These are phyloP conservation scores for Eupithecia inturbata DNA, from an alignment of 2,888 invertebrate genomes.

Conservation along the genomic window DNA sequence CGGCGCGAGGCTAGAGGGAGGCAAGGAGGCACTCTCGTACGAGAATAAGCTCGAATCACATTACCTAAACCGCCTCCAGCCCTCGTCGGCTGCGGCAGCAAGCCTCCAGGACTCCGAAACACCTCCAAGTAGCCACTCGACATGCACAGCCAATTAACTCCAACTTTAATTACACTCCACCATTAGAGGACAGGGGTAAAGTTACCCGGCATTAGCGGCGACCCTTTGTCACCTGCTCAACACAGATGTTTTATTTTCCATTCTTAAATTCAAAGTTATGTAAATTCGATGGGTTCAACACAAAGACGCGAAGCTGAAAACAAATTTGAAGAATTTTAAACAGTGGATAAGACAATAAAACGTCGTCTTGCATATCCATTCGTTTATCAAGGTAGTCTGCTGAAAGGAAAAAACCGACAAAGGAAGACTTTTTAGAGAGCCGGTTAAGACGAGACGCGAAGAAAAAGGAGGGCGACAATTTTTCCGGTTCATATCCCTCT, in stretches of 20 bases:
- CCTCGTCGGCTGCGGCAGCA: conserved; percentile 62
- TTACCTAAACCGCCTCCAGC: conserved; percentile 74
- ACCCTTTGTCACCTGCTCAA: conserved; percentile 48
- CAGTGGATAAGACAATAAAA: conserved; percentile 50
- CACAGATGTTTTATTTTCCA: conserved; percentile 42
- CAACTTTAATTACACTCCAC: conserved; percentile 69
- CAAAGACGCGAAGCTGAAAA: conserved; percentile 41
- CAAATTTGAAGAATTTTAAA: conserved; percentile 49
- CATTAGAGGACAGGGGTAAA: conserved; percentile 57
- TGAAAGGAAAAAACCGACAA: conserved; percentile 71
- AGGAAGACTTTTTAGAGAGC: conserved; percentile 68
- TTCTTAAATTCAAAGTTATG: conserved; percentile 44
- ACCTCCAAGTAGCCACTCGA: conserved; percentile 61
- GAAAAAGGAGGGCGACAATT: conserved; percentile 80
- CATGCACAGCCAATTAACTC: conserved; percentile 69
- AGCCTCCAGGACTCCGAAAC: conserved; percentile 59
- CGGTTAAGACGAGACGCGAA: conserved; percentile 72
- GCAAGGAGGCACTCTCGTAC: conserved; percentile 51
- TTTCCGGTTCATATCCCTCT: conserved; percentile 83
- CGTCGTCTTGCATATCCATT: conserved; percentile 60
- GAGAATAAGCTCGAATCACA: conserved; percentile 65
- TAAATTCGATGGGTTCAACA: conserved; percentile 45
- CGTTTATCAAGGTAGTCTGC: conserved; percentile 56
- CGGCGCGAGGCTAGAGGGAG: conserved; percentile 54
- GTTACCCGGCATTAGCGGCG: conserved; percentile 49